These are phyloP conservation scores for Cyanistes caeruleus DNA, from an alignment of 2,113 vertebrate genomes.

Conservation along the genomic window DNA sequence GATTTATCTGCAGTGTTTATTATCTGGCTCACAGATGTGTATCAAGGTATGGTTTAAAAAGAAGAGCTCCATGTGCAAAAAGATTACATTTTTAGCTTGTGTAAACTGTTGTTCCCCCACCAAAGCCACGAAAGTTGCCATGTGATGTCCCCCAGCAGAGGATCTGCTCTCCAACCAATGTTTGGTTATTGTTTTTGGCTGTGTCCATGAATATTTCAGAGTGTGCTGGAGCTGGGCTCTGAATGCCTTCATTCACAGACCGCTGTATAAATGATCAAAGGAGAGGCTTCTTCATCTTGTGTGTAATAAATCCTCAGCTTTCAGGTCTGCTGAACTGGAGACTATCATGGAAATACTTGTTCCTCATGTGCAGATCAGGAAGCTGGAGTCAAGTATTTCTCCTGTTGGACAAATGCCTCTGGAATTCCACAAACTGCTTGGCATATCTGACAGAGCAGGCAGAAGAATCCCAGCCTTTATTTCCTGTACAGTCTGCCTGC, in stretches of 20 bases:
- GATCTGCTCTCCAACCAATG: neutral
- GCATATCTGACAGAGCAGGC: constrained; percentile 73
- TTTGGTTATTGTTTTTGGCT: constrained; percentile 38
- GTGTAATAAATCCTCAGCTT: constrained; percentile 34
- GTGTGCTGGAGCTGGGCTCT: neutral
- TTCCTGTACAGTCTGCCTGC: neutral
- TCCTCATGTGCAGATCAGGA: constrained; percentile 64
- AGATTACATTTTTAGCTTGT: neutral
- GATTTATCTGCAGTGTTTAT: neutral
- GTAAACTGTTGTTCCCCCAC: constrained; percentile 19
- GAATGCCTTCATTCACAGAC: constrained; percentile 43
- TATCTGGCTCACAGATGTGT: constrained; percentile 3
- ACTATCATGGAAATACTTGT: constrained; percentile 73
- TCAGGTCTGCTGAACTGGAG: constrained; percentile 79
- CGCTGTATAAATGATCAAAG: constrained; percentile 38
- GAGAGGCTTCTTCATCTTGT: constrained; percentile 26
- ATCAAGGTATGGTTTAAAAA: neutral
- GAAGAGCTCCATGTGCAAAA: neutral
- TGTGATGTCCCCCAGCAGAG: neutral
- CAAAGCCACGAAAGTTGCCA: neutral
- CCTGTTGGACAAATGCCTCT: constrained; percentile 66
- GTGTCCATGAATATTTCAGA: neutral
- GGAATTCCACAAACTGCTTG: constrained; percentile 75
- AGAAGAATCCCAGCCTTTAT: constrained; percentile 66
- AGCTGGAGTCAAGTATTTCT: constrained; percentile 43